Conservation (phyloP, 2,113 vertebrate species). For the Corythaeola cristata region DNA sequence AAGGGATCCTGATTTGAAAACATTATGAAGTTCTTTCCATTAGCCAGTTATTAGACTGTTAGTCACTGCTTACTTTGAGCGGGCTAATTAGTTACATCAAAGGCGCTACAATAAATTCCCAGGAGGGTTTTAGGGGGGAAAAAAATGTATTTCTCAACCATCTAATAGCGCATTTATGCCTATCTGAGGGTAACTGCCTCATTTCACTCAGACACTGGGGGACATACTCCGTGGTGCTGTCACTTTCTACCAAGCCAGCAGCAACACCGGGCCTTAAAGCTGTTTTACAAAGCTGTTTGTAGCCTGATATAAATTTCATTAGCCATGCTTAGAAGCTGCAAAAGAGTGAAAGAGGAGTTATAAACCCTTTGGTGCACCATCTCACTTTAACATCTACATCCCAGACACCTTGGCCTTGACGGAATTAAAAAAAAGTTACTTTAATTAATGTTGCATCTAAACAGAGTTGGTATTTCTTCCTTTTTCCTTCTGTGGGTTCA, state of each 20-base stretch:
- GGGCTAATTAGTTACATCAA: conserved; percentile 81
- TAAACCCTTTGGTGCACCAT: not conserved
- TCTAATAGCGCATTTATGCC: conserved; percentile 67
- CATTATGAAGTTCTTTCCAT: conserved; percentile 61
- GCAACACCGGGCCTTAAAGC: not conserved
- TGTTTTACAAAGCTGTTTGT: not conserved
- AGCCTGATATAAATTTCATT: conserved; percentile 18
- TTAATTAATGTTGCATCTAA: not conserved
- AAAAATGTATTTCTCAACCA: conserved; percentile 38
- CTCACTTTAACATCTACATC: not conserved
- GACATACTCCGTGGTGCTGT: not conserved
- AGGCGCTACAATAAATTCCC: conserved; percentile 74
- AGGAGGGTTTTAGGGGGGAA: not conserved
- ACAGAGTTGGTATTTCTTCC: not conserved
- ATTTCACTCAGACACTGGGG: conserved; percentile 38
- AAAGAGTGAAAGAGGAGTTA: not conserved
- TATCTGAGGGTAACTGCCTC: conserved; percentile 57
- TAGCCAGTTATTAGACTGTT: conserved; percentile 69
- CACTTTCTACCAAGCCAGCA: conserved; percentile 16
- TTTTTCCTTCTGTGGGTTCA: not conserved
- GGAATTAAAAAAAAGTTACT: not conserved
- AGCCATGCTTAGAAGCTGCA: not conserved
- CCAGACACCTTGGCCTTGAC: not conserved
- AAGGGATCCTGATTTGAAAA: conserved; percentile 61
- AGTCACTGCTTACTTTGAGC: conserved; percentile 71